Percentiles rank a stretch among this genome's conserved stretches.
Evolutionary conservation across 2,888 invertebrate species (phyloP).

Genomic region (Ennomos quercinarius): DNA sequence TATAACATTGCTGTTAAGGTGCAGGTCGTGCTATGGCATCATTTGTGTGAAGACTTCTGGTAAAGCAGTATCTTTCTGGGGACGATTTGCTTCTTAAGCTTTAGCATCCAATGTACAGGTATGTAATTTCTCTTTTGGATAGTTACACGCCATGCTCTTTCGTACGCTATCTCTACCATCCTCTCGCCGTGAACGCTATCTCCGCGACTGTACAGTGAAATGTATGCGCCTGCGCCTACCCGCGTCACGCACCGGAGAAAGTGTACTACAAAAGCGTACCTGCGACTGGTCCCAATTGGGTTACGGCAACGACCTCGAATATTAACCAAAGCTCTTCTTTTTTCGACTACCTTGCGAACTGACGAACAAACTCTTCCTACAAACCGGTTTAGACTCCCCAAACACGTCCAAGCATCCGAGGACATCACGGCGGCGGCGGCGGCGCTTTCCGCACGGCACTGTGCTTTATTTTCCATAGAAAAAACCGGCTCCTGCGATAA

Average conservation of each 20-base stretch:
- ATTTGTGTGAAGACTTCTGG: no score
- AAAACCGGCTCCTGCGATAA: constrained; percentile 42
- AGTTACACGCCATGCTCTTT: background rate
- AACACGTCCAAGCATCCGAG: constrained; percentile 41
- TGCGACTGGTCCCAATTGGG: constrained; percentile 81
- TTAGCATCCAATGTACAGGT: background rate
- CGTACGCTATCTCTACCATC: constrained; percentile 19
- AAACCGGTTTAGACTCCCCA: constrained; percentile 53
- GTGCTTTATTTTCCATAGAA: constrained; percentile 44
- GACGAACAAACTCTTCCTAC: constrained; percentile 47
- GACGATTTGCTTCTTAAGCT: background rate
- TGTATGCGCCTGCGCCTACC: constrained; percentile 53
- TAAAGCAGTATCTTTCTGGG: no score
- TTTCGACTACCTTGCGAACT: constrained; percentile 44
- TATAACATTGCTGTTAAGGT: background rate
- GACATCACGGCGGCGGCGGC: constrained; percentile 34
- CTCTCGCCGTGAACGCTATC: constrained; percentile 35
- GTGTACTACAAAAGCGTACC: constrained; percentile 79
- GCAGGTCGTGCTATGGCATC: no score
- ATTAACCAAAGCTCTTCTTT: constrained; percentile 70
- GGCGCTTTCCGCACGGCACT: constrained; percentile 43
- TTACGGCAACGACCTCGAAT: constrained; percentile 81
- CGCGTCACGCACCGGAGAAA: constrained; percentile 81
- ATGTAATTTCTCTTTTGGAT: constrained; percentile 25
- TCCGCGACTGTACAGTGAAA: constrained; percentile 64